Conservation (phyloP, 1,140 invertebrate species). For the Trichoplusia ni region DNA sequence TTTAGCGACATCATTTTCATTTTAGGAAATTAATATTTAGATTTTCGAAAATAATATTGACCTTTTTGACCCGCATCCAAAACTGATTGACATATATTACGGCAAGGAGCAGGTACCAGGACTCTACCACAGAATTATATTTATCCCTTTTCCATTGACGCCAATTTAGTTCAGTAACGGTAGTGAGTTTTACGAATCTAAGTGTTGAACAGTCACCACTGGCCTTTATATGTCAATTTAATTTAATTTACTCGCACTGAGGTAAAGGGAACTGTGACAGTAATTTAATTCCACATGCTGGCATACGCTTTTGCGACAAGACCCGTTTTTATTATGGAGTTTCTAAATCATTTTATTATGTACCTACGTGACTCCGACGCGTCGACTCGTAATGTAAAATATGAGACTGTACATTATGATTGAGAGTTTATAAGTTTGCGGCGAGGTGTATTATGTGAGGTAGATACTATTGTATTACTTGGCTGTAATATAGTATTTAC, state of each 20-base stretch:
- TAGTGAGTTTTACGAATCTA: not conserved
- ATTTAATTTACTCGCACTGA: conserved; percentile 3
- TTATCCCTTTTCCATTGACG: no score
- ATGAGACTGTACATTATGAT: not conserved
- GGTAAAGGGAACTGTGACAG: conserved; percentile 24
- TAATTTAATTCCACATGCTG: conserved; percentile 22
- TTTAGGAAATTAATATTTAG: not conserved
- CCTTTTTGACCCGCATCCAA: no score
- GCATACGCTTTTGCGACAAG: not conserved
- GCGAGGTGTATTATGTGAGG: not conserved
- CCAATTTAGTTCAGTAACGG: no score
- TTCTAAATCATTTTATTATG: conserved; percentile 24
- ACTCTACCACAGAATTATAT: no score
- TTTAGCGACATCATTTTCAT: no score
- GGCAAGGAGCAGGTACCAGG: no score
- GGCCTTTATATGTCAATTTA: conserved; percentile 21
- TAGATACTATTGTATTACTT: no score
- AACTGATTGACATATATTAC: no score
- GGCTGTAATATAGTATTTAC: no score
- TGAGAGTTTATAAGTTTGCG: conserved; percentile 1
- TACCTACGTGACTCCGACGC: not conserved
- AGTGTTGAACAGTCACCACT: not conserved
- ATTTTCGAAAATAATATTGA: not conserved
- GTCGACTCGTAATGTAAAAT: conserved; percentile 13
- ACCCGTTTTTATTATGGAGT: conserved; percentile 20